These are phyloP conservation scores for Malacoctenus gilli DNA, from an alignment of 2,797 vertebrate species.

Conservation along the genomic window DNA sequence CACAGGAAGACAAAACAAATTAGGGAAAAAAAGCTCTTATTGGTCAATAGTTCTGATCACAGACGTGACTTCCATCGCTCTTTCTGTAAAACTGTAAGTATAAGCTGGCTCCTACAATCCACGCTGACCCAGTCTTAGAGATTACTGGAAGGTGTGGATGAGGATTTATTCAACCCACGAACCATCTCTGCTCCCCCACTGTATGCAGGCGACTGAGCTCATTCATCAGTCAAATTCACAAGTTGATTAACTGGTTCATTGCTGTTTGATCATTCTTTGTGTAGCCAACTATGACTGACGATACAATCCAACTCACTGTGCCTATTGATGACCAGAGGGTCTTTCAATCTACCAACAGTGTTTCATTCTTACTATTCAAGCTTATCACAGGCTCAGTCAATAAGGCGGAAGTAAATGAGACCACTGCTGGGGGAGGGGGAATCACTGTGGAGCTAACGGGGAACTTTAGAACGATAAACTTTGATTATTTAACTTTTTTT, in stretches of 20 bases:
- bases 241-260: background rate
- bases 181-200: conserved; percentile 1
- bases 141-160: conserved; percentile 62
- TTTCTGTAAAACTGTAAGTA: too few relatives aligned
- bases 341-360: too few relatives aligned
- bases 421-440: too few relatives aligned
- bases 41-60: conserved; percentile 8
- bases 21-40: conserved; percentile 1
- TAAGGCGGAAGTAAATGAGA: too few relatives aligned
- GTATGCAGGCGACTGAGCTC: background rate
- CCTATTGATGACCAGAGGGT: background rate
- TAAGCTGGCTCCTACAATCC: conserved; percentile 42
- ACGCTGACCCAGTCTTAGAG: conserved; percentile 55
- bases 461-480: too few relatives aligned
- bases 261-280: background rate
- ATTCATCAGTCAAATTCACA: background rate
- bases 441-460: too few relatives aligned
- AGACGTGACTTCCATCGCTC: too few relatives aligned
- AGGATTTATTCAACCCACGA: conserved; percentile 50
- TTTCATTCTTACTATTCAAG: too few relatives aligned
- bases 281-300: background rate
- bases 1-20: background rate
- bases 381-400: too few relatives aligned
- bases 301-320: background rate
- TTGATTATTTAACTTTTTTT: too few relatives aligned